These are phyloP conservation scores for Agapostemon virescens DNA, from an alignment of 2,888 invertebrate species.

Conservation along the genomic window DNA sequence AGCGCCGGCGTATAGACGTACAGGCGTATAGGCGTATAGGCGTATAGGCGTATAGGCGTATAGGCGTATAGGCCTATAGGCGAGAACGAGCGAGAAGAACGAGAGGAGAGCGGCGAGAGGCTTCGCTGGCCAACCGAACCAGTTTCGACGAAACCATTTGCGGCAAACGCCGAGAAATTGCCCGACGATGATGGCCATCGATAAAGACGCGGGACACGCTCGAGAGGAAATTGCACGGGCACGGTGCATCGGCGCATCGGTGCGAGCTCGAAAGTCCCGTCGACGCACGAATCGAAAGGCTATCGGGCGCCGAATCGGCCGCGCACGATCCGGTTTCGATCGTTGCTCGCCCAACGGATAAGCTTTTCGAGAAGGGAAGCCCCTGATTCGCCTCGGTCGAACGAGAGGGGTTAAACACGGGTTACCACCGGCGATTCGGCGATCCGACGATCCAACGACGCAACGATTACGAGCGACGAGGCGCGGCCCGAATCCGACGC, in stretches of 20 bases:
- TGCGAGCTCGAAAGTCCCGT: neutral
- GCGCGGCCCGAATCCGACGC: slow-evolving; percentile 13
- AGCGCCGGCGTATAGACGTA: neutral
- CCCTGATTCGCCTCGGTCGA: slow-evolving; percentile 34
- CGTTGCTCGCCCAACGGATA: neutral
- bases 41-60: neutral
- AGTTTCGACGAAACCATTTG: neutral
- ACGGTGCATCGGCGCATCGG: neutral
- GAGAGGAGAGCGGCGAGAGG: neutral
- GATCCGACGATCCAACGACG: slow-evolving; percentile 30
- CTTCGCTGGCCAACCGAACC: neutral
- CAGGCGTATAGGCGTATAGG: neutral
- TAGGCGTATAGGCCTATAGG: neutral
- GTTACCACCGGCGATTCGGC: slow-evolving; percentile 30
- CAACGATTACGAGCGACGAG: neutral
- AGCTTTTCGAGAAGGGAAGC: neutral
- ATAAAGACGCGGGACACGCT: neutral
- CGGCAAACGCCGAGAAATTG: neutral
- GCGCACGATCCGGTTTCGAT: neutral
- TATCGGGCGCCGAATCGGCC: neutral
- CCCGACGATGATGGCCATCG: neutral
- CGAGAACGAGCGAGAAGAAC: neutral
- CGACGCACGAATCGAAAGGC: neutral
- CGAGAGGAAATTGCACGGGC: too few relatives aligned
- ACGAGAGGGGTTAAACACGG: slow-evolving; percentile 53